phyloP scores from a whole-genome alignment of 1,140 invertebrate species.

The Lucilia sericata region DNA sequence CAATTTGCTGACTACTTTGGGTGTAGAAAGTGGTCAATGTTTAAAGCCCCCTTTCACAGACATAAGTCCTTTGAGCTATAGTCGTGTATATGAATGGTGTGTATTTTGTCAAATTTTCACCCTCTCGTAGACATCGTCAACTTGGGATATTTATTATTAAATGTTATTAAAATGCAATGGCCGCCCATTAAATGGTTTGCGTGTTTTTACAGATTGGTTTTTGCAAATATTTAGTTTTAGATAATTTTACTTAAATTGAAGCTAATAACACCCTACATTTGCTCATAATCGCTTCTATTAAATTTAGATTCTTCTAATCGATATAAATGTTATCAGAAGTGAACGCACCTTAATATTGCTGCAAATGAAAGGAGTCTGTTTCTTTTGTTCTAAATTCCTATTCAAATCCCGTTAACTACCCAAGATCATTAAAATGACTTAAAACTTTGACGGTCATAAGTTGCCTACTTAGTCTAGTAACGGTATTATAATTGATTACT shows the following conservation, averaged over 20 bases:
- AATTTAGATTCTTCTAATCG: too few species aligned
- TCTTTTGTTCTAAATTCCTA: too few species aligned
- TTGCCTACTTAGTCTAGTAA: too few species aligned
- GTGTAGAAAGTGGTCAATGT: not conserved
- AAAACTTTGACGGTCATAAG: too few species aligned
- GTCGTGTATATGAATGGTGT: not conserved
- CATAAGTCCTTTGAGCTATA: not conserved
- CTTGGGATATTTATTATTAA: constrained; percentile 28
- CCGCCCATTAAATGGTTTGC: not conserved
- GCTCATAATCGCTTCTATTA: too few species aligned
- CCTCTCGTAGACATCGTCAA: constrained; percentile 37
- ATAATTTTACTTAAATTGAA: too few species aligned
- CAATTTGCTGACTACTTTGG: not conserved
- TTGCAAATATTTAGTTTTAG: not conserved
- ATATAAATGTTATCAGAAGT: too few species aligned
- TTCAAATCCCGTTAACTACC: too few species aligned
- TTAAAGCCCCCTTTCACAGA: not conserved
- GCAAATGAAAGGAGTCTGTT: too few species aligned
- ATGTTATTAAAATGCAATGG: constrained; percentile 39
- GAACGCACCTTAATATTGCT: too few species aligned
- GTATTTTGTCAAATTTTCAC: constrained; percentile 47
- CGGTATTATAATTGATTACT: not conserved
- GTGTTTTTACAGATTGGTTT: not conserved
- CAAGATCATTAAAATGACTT: too few species aligned
- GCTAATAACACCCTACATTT: too few species aligned